A percentile compares a stretch with the other conserved stretches of the same genome.
Evolutionary conservation across 2,797 vertebrate genomes (phyloP).

Genomic region (Okamejei kenojei): DNA sequence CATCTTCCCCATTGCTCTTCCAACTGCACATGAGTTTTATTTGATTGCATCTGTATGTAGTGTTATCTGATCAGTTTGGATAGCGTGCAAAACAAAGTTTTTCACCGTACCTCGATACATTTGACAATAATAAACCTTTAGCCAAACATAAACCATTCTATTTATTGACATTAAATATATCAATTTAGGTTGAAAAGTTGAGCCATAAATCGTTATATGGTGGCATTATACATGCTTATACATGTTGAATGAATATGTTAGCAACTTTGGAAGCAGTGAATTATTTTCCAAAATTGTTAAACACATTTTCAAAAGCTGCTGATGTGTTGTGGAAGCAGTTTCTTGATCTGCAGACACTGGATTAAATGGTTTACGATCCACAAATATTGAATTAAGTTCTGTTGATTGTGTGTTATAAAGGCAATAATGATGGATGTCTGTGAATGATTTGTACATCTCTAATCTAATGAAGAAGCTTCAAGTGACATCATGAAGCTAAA

Average conservation of each 20-base stretch:
- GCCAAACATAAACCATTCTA: not conserved
- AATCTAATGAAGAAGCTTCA: constrained; percentile 17
- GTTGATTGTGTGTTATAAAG: constrained; percentile 28
- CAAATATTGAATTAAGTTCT: constrained; percentile 15
- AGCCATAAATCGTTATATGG: too few species aligned
- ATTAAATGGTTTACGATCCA: constrained; percentile 24
- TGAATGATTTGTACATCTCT: not conserved
- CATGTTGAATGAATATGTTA: not conserved
- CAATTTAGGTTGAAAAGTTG: not conserved
- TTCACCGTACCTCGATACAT: too few species aligned
- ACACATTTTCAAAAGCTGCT: not conserved
- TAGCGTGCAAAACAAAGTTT: too few species aligned
- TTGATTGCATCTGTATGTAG: too few species aligned
- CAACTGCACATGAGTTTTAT: too few species aligned
- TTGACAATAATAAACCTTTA: too few species aligned
- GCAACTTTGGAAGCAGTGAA: not conserved
- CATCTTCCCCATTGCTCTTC: too few species aligned
- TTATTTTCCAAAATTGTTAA: not conserved
- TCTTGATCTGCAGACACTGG: not conserved
- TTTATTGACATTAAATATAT: not conserved
- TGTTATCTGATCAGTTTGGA: too few species aligned
- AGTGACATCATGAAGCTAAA: not conserved
- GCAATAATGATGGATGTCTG: not conserved
- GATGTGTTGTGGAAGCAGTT: not conserved
- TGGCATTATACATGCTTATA: not conserved